Conservation (phyloP, 2,797 vertebrate species). For the Uromys caudimaculatus region DNA sequence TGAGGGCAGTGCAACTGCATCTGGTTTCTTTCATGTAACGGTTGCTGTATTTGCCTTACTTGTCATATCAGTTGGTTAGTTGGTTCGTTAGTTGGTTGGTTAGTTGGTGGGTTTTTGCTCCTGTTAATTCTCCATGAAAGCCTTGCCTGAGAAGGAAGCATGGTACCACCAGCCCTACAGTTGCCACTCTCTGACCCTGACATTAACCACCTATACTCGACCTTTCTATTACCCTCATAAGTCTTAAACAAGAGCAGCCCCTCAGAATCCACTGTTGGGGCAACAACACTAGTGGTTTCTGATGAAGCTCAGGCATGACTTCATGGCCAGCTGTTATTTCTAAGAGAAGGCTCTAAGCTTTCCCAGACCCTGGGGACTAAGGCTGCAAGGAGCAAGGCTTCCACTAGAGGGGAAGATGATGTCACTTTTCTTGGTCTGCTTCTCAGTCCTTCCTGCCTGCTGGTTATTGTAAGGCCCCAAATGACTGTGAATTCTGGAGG, state of each 20-base stretch:
- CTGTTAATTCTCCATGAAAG: not conserved
- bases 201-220: not conserved
- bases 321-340: not conserved
- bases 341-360: conserved; percentile 25
- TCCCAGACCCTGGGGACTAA: not conserved
- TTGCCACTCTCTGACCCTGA: not conserved
- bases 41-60: not conserved
- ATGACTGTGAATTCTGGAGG: conserved; percentile 71
- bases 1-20: not conserved
- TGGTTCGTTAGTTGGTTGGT: not conserved
- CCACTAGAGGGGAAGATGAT: conserved; percentile 57
- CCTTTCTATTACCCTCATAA: not conserved
- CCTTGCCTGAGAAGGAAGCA: not conserved
- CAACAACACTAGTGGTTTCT: conserved; percentile 23
- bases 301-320: not conserved
- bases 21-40: not conserved
- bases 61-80: not conserved
- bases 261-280: not conserved
- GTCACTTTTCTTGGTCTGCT: not conserved
- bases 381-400: not conserved
- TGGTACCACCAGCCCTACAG: not conserved
- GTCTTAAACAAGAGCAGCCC: not conserved
- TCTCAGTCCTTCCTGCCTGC: not conserved
- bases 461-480: conserved; percentile 73
- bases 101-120: not conserved